Percentiles rank a stretch among this genome's conserved stretches.
Evolutionary conservation across 2,113 vertebrate genomes (phyloP).

Genomic region (Sylvilagus bachmani): DNA sequence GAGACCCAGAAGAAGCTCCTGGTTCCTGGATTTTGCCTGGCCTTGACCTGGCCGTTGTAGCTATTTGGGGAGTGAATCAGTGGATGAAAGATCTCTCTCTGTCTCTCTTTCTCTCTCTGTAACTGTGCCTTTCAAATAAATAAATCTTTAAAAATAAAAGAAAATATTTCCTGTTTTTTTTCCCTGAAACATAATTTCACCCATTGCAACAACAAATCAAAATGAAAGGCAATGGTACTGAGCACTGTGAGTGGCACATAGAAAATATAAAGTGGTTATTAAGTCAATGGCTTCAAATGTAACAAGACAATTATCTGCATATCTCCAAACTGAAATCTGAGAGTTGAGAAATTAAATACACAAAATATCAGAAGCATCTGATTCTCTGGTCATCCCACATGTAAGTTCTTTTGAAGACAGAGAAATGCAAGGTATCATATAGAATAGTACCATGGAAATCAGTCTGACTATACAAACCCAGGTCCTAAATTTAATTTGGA

Average conservation of each 20-base stretch:
- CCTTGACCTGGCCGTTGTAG: too few relatives aligned
- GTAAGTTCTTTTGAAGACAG: neutral
- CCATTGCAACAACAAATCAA: neutral
- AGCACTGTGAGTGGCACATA: neutral
- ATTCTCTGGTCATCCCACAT: neutral
- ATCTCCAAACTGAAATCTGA: conserved; percentile 19
- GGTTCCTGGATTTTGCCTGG: too few relatives aligned
- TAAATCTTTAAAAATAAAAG: too few relatives aligned
- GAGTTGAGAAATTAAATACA: neutral
- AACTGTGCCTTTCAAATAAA: too few relatives aligned
- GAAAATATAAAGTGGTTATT: neutral
- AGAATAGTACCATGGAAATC: neutral
- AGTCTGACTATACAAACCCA: neutral
- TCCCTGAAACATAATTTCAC: neutral
- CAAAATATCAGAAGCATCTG: neutral
- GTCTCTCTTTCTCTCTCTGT: too few relatives aligned
- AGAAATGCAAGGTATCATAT: neutral
- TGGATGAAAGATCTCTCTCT: too few relatives aligned
- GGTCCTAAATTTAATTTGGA: neutral
- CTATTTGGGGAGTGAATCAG: too few relatives aligned
- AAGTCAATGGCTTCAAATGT: neutral
- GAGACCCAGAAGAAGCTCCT: too few relatives aligned
- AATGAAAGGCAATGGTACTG: neutral
- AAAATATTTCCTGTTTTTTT: too few relatives aligned
- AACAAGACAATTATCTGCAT: neutral